Conservation (phyloP, 2,797 vertebrate genomes). For the Pygocentrus nattereri region DNA sequence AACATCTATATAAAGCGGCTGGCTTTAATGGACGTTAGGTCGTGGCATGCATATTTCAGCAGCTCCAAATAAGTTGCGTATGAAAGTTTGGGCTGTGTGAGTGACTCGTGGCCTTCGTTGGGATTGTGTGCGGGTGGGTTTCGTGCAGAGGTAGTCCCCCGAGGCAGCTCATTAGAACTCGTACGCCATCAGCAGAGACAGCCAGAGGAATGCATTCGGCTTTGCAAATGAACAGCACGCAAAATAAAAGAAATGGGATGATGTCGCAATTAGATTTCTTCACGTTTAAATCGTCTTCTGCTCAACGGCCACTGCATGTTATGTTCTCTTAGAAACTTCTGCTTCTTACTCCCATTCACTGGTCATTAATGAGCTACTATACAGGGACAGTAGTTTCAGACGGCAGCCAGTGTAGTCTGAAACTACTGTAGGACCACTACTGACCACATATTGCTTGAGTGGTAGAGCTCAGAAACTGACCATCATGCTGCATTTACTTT, state of each 20-base stretch:
- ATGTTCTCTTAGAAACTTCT: background rate
- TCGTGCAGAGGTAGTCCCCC: background rate
- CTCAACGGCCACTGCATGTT: background rate
- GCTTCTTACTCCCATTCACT: background rate
- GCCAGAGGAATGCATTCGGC: background rate
- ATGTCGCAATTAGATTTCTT: background rate
- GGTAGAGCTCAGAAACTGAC: too few relatives aligned
- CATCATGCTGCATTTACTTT: too few relatives aligned
- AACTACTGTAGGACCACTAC: too few relatives aligned
- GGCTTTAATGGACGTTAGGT: constrained; percentile 22
- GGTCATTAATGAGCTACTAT: background rate
- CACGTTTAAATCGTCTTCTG: background rate
- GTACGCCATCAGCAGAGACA: constrained; percentile 1
- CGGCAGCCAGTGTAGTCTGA: too few relatives aligned
- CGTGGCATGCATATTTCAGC: constrained; percentile 30
- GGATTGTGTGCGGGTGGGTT: background rate
- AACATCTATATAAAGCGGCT: background rate
- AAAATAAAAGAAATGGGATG: background rate
- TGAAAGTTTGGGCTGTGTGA: background rate
- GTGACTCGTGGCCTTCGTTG: background rate
- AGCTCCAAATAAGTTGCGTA: background rate
- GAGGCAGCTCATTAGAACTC: constrained; percentile 12
- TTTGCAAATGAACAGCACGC: background rate
- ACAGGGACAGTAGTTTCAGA: background rate
- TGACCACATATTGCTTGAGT: too few relatives aligned